Evolutionary conservation across 2,888 invertebrate genomes (phyloP), one percentile per base, ranked within the genome.

Genomic region (Anarsia innoxiella): DNA sequence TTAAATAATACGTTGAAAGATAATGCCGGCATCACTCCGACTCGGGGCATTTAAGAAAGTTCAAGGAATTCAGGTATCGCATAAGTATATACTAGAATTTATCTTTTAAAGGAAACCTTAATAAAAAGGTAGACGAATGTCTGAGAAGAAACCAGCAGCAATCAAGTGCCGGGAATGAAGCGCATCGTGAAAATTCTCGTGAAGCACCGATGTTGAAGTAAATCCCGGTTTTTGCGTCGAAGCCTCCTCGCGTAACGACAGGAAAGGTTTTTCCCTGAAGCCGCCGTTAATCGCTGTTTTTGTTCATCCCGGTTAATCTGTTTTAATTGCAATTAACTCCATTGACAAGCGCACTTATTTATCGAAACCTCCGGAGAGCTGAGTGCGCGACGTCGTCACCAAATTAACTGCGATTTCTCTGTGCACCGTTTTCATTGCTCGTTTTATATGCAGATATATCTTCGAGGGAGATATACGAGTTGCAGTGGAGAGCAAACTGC

Each of bases 321-420:
- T 10, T 38, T 38, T 38, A 38, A 38, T 38, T 38, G 27, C 33
- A 39, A 39, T 39, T 39, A 34, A 23, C 33, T 33, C 15, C 38
- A 32, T 38, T 34, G 38, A 34, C 38, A 29, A 29, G 29, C 25
- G 25, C 13, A 31, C 31, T 31, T 36, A 23, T 27, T 32, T 33
- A 33, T 33, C 33, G 33, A 10, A 33, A 8, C 14, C 33, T 33
- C 33, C 25, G 5, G 2, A n/a, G 19, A 19, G 3, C 19, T 8
- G 8, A 8, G 19, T 5, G 4, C 8, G 8, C 19, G 3, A 19
- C 19, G 8, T 19, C 8, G 19, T 8, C 19, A 19, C 4, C 8
- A n/a, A n/a, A n/a, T n/a, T n/a, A n/a, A n/a, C n/a, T n/a, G n/a
- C n/a, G n/a, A n/a, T n/a, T n/a, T n/a, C n/a, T n/a, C n/a, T n/a